These are phyloP conservation scores for Falco concolor DNA, from an alignment of 2,797 vertebrate genomes.

Conservation along the genomic window DNA sequence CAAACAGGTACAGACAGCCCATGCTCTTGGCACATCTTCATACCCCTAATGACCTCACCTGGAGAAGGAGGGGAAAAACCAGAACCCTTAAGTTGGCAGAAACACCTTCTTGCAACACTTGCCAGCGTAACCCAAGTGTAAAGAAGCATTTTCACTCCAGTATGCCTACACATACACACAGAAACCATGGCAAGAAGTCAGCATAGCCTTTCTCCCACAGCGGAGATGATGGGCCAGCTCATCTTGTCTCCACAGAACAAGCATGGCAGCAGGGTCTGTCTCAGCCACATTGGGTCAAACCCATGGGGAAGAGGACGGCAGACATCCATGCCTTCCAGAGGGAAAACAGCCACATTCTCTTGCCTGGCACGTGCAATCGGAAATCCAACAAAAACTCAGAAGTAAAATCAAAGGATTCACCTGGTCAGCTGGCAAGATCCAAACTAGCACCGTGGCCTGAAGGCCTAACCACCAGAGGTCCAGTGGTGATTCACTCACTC, in stretches of 20 bases:
- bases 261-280: neutral
- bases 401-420: neutral
- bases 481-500: neutral
- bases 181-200: neutral
- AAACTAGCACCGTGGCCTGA: neutral
- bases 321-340: neutral
- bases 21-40: neutral
- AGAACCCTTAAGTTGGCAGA: neutral
- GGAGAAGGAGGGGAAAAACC: neutral
- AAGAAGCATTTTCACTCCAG: neutral
- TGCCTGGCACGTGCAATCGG: neutral
- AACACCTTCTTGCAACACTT: neutral
- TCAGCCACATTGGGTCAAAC: neutral
- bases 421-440: neutral
- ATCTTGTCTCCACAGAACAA: neutral
- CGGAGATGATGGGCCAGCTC: neutral
- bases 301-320: neutral
- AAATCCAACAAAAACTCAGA: neutral
- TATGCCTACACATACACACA: accelerated
- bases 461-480: neutral
- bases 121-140: accelerated
- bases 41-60: neutral
- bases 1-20: neutral
- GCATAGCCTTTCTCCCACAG: neutral
- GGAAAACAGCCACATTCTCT: neutral